Conservation (phyloP, 2,888 invertebrate species). For the Netelia inedita region DNA sequence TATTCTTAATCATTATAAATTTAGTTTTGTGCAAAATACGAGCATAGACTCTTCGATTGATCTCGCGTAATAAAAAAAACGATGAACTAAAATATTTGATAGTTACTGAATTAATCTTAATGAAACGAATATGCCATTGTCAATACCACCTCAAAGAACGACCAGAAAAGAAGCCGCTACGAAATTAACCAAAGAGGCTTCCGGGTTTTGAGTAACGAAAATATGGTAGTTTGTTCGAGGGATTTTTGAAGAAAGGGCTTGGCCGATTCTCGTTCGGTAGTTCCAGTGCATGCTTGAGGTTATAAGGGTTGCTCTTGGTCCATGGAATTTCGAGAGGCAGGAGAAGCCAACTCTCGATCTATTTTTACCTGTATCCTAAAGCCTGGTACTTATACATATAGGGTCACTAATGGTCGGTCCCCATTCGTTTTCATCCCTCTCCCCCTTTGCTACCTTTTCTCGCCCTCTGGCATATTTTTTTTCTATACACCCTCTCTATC, state of each 20-base stretch:
- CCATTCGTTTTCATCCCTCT: constrained; percentile 53
- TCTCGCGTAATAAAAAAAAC: no score
- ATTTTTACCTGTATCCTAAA: constrained; percentile 48
- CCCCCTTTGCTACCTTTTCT: constrained; percentile 42
- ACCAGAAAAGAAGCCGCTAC: no score
- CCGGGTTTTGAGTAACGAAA: constrained; percentile 24
- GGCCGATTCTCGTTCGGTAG: neutral
- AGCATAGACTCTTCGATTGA: no score
- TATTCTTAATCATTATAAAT: no score
- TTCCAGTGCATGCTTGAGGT: neutral
- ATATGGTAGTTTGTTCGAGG: neutral
- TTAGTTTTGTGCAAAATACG: no score
- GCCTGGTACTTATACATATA: constrained; percentile 18
- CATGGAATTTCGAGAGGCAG: constrained; percentile 35
- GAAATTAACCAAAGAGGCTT: constrained; percentile 27
- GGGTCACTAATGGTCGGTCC: constrained; percentile 43
- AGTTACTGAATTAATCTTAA: no score
- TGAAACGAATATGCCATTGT: no score
- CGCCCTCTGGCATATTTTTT: constrained; percentile 6
- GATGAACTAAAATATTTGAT: no score
- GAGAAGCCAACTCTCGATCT: constrained; percentile 27
- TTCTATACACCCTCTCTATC: neutral
- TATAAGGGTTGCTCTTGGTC: constrained; percentile 11
- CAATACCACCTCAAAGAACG: no score
- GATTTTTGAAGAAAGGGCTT: constrained; percentile 16